A percentile compares a stretch with the other conserved stretches of the same genome.
Conservation (phyloP, 2,797 vertebrate species). For the Gobionotothen gibberifrons region DNA sequence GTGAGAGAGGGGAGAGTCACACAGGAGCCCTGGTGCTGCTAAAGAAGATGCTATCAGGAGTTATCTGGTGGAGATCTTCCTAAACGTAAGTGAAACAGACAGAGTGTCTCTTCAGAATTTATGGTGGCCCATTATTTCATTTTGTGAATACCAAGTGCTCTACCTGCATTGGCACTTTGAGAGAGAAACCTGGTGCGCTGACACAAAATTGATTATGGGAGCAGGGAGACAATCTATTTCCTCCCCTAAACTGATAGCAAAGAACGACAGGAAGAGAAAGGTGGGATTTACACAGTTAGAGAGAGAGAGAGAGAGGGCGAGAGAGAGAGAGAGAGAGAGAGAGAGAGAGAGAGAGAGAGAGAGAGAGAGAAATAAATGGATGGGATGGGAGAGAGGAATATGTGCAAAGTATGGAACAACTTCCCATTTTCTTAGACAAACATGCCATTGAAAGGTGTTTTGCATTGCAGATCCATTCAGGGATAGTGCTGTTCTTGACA, state of each 20-base stretch:
- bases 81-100: conserved; percentile 67
- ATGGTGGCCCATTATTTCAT: conserved; percentile 74
- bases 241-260: conserved; percentile 69
- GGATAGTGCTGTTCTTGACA: conserved; percentile 58
- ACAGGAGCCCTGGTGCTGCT: conserved; percentile 22
- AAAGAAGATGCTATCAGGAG: conserved; percentile 59
- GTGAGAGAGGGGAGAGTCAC: conserved; percentile 25
- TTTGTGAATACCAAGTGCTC: conserved; percentile 76
- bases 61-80: conserved; percentile 62
- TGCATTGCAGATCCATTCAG: conserved; percentile 68
- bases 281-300: conserved; percentile 25
- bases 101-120: conserved; percentile 65
- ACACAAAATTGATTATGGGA: conserved; percentile 80
- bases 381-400: conserved; percentile 37
- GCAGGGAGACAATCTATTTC: conserved; percentile 77
- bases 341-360: conserved; percentile 29
- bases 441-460: conserved; percentile 64
- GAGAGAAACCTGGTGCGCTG: conserved; percentile 68
- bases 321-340: conserved; percentile 18
- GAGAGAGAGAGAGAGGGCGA: background rate
- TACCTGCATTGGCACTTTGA: conserved; percentile 61
- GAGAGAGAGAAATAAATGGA: conserved; percentile 9
- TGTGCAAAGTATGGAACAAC: conserved; percentile 53
- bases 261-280: conserved; percentile 51
- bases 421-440: conserved; percentile 77